phyloP scores from a whole-genome alignment of 30 jellyfish, hydroid and myxozoan genomes.

The Turritopsis dohrnii region DNA sequence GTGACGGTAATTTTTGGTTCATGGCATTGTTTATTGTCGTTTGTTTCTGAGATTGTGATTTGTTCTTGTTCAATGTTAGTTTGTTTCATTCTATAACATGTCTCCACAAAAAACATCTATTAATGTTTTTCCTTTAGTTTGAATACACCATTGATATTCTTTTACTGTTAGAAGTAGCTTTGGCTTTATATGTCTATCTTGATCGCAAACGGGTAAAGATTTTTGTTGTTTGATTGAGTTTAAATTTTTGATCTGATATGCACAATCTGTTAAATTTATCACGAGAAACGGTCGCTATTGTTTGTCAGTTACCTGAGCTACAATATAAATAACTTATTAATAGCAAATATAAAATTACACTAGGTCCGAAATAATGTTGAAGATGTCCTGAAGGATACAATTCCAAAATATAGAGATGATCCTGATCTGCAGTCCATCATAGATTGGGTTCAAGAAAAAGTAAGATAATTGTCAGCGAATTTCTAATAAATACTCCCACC shows the following conservation, averaged over 20 bases:
- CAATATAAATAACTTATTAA: too few species aligned
- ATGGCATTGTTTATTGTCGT: too few species aligned
- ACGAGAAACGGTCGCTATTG: background rate
- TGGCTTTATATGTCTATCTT: slow-evolving; percentile 51
- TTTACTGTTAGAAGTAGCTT: slow-evolving; percentile 61
- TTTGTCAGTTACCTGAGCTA: background rate
- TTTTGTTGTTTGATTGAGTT: too few species aligned
- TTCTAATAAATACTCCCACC: background rate
- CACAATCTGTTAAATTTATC: too few species aligned
- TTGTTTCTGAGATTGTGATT: too few species aligned
- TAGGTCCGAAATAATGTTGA: slow-evolving; percentile 57
- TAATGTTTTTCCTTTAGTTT: too few species aligned
- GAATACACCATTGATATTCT: slow-evolving; percentile 70
- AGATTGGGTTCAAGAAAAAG: slow-evolving; percentile 75
- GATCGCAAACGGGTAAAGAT: slow-evolving; percentile 60
- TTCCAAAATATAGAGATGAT: slow-evolving; percentile 85
- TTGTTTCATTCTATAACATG: too few species aligned
- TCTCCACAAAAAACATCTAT: too few species aligned
- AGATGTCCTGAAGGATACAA: slow-evolving; percentile 50
- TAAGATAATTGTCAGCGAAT: slow-evolving; percentile 13
- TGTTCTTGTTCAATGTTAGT: too few species aligned
- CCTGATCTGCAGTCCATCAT: slow-evolving; percentile 82
- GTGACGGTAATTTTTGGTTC: too few species aligned
- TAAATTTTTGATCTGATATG: too few species aligned
- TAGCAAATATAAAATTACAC: too few species aligned